Conservation (phyloP, 1,140 invertebrate species). For the Tenebrio molitor region DNA sequence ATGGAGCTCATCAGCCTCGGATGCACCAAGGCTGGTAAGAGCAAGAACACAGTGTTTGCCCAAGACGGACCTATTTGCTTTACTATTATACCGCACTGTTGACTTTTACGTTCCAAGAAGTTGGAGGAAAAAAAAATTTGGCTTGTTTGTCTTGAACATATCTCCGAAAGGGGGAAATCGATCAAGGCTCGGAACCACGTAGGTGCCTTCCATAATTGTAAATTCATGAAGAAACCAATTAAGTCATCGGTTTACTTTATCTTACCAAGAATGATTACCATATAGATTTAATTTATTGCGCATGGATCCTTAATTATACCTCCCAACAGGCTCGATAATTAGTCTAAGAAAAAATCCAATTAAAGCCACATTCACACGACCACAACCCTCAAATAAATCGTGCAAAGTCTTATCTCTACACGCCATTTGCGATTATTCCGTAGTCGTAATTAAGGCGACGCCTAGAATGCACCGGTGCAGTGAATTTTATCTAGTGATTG, state of each 20-base stretch:
- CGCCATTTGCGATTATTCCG: background rate
- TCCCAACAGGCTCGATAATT: slow-evolving; percentile 22
- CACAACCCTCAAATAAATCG: slow-evolving; percentile 4
- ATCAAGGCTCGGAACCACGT: background rate
- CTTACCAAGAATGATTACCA: slow-evolving; percentile 29
- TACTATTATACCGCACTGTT: slow-evolving; percentile 41
- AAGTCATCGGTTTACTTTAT: slow-evolving; percentile 37
- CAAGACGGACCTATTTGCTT: slow-evolving; percentile 37
- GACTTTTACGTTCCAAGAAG: slow-evolving; percentile 48
- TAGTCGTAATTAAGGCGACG: background rate
- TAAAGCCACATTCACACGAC: slow-evolving; percentile 20
- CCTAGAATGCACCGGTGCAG: background rate
- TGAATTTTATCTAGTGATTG: background rate
- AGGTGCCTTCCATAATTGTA: slow-evolving; percentile 2
- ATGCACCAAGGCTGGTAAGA: slow-evolving; percentile 6
- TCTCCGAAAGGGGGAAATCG: slow-evolving; percentile 23
- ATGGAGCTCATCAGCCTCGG: too few species aligned
- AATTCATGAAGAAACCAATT: slow-evolving; percentile 18
- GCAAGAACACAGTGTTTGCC: background rate
- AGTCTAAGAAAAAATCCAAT: slow-evolving; percentile 30
- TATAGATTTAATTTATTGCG: slow-evolving; percentile 41
- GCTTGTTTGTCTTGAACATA: slow-evolving; percentile 50
- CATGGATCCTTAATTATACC: slow-evolving; percentile 32
- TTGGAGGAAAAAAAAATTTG: slow-evolving; percentile 44
- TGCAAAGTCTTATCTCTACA: background rate